A percentile compares a stretch with the other conserved stretches of the same genome.
These are phyloP conservation scores for Tachuris rubrigastra DNA, from an alignment of 2,113 vertebrate genomes.

Conservation along the genomic window DNA sequence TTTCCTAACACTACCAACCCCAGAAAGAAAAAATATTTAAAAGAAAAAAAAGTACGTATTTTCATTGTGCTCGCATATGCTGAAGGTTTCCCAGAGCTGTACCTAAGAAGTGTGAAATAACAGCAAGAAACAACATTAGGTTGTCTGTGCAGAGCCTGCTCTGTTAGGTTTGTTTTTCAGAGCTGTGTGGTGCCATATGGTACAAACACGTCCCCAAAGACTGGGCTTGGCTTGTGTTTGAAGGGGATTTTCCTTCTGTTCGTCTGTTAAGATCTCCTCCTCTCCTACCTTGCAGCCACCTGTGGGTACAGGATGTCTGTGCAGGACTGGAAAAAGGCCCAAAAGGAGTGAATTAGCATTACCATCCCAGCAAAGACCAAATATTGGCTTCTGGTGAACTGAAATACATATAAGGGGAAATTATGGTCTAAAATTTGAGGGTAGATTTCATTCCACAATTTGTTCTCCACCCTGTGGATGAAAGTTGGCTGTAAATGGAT, in stretches of 20 bases:
- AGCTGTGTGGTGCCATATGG: background rate
- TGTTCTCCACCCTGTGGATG: background rate
- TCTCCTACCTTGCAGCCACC: background rate
- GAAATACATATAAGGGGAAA: background rate
- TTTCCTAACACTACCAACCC: background rate
- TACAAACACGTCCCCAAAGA: background rate
- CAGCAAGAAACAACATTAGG: background rate
- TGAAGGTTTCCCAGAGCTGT: background rate
- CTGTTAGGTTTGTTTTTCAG: background rate
- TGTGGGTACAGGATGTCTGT: background rate
- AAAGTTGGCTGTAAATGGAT: background rate
- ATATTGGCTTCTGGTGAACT: background rate
- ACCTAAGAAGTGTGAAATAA: background rate
- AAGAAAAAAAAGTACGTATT: background rate
- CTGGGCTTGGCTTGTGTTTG: background rate
- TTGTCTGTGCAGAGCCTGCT: background rate
- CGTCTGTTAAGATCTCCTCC: background rate
- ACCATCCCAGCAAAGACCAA: background rate
- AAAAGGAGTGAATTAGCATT: accelerated
- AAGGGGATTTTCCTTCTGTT: background rate
- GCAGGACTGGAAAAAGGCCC: background rate
- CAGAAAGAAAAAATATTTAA: accelerated
- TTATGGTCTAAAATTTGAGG: background rate
- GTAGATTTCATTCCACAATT: background rate
- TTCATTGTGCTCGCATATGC: background rate